phyloP scores from a whole-genome alignment of 2,888 invertebrate species.

The Andrena haemorrhoa region DNA sequence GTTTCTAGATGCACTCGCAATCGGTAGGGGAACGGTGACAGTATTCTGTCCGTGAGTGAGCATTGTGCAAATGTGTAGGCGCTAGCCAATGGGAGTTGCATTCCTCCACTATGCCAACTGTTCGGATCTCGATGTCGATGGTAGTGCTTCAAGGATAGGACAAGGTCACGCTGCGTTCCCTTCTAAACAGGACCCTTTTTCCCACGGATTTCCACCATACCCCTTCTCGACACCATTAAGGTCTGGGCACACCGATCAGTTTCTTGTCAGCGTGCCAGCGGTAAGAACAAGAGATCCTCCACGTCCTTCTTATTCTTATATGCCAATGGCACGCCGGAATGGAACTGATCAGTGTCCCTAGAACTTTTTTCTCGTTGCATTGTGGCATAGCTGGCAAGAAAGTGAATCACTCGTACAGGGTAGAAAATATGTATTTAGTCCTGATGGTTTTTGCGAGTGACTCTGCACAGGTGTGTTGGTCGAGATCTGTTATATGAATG shows the following conservation, averaged over 20 bases:
- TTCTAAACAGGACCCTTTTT: slow-evolving; percentile 23
- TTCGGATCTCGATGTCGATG: neutral
- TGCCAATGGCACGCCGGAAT: no score
- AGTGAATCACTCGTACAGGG: neutral
- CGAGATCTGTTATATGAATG: no score
- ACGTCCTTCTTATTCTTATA: no score
- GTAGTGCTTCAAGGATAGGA: slow-evolving; percentile 27
- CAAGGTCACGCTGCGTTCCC: slow-evolving; percentile 32
- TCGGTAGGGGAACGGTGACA: neutral
- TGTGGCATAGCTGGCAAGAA: neutral
- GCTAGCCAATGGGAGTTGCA: slow-evolving; percentile 22
- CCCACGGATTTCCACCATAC: slow-evolving; percentile 10
- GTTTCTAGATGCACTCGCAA: neutral
- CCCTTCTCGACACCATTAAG: neutral
- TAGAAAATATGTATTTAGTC: no score
- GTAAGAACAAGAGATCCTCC: no score
- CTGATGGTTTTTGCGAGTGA: no score
- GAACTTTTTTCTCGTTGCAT: neutral
- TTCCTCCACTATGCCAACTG: slow-evolving; percentile 30
- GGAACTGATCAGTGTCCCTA: no score
- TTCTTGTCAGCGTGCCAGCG: no score
- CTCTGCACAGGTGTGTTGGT: no score
- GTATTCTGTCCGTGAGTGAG: neutral
- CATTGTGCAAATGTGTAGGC: neutral
- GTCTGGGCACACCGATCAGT: no score